Conservation (phyloP, 2,113 vertebrate species). For the Oenanthe melanoleuca region DNA sequence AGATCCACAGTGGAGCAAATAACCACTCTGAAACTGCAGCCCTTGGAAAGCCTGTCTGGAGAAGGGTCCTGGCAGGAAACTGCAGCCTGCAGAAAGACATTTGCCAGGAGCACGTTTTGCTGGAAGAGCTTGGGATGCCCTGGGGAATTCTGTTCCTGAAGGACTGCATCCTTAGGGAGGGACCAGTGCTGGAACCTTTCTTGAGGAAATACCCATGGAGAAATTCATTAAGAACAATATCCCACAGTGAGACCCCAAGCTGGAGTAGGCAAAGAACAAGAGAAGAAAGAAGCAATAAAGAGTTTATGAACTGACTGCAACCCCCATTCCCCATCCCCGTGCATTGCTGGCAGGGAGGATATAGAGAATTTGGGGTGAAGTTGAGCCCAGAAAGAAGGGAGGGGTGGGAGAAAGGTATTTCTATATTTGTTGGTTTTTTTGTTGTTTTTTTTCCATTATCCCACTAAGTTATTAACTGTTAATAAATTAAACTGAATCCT, state of each 20-base stretch:
- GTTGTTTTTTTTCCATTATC: neutral
- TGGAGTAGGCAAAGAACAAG: neutral
- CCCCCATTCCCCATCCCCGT: rapidly evolving
- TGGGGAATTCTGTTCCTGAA: neutral
- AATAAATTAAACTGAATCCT: neutral
- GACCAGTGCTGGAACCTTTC: neutral
- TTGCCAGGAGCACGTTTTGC: neutral
- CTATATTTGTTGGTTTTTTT: neutral
- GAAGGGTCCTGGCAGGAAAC: neutral
- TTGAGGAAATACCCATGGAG: neutral
- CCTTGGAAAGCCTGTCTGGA: neutral
- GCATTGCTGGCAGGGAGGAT: rapidly evolving
- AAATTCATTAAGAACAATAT: neutral
- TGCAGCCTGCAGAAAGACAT: neutral
- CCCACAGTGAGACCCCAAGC: rapidly evolving
- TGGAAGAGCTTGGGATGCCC: rapidly evolving
- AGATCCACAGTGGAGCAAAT: neutral
- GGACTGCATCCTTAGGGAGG: too few relatives aligned
- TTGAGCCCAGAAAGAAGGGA: neutral
- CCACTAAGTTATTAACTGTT: neutral
- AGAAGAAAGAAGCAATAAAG: neutral
- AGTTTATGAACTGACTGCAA: neutral
- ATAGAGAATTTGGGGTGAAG: neutral
- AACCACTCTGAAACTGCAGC: neutral
- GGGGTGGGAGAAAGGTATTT: rapidly evolving